Percentiles rank a stretch among this genome's conserved stretches.
Evolutionary conservation across 2,113 vertebrate genomes (phyloP).

Genomic region (Lepisosteus oculatus): DNA sequence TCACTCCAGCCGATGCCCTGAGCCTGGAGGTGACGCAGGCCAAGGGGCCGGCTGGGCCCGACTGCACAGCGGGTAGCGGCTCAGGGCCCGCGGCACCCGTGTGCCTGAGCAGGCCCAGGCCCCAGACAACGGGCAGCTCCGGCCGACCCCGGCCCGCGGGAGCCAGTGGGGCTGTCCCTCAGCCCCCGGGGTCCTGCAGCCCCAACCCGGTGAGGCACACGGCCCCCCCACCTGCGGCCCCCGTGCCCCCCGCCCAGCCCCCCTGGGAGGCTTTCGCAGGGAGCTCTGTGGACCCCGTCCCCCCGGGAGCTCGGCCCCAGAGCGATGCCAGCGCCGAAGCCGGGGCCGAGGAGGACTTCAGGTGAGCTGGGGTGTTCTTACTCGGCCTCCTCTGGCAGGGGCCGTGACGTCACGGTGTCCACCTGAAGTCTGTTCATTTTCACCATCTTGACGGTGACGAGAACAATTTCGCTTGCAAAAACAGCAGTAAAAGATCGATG

Average conservation of each 20-base stretch:
- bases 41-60: neutral
- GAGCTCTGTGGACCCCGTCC: conserved; percentile 61
- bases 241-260: conserved; percentile 41
- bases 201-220: conserved; percentile 35
- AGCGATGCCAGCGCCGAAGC: neutral
- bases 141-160: conserved; percentile 38
- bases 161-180: conserved; percentile 51
- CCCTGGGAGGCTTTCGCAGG: conserved; percentile 53
- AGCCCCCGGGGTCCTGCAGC: conserved; percentile 39
- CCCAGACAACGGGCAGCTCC: conserved; percentile 29
- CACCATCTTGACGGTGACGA: no score
- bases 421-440: no score
- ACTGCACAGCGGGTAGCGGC: conserved; percentile 14
- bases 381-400: no score
- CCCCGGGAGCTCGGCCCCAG: conserved; percentile 29
- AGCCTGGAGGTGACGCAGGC: neutral
- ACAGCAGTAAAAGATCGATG: no score
- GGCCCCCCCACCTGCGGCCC: conserved; percentile 47
- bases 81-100: neutral
- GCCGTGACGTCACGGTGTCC: no score
- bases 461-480: no score
- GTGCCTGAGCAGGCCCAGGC: conserved; percentile 20
- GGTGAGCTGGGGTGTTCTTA: conserved; percentile 38
- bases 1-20: neutral
- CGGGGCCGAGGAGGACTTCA: conserved; percentile 54